phyloP scores from a whole-genome alignment of 2,797 vertebrate genomes.

The Ceryle rudis region DNA sequence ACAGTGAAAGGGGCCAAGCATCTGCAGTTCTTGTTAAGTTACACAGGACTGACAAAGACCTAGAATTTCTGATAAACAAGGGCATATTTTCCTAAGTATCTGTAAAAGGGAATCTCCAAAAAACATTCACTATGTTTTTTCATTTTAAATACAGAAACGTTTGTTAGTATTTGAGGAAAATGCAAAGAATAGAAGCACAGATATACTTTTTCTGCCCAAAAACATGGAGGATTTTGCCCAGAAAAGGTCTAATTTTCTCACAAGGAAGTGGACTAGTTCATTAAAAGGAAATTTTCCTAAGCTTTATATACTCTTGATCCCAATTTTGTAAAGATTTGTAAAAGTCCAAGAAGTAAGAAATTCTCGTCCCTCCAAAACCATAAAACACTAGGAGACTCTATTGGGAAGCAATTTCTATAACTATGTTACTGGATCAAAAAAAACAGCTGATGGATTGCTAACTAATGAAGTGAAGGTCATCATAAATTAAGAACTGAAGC shows the following conservation, averaged over 20 bases:
- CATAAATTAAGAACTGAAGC: not conserved
- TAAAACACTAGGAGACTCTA: not conserved
- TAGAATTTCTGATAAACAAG: not conserved
- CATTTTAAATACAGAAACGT: not conserved
- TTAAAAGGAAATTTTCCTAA: not conserved
- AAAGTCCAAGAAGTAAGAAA: not conserved
- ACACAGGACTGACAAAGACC: not conserved
- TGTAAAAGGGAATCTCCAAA: not conserved
- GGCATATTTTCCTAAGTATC: not conserved
- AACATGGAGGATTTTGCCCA: not conserved
- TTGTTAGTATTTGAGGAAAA: not conserved
- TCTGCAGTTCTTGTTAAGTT: not conserved
- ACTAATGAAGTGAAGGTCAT: not conserved
- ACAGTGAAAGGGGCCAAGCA: not conserved
- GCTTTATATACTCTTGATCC: not conserved
- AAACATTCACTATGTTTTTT: not conserved
- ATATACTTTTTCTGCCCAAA: not conserved
- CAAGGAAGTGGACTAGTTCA: not conserved
- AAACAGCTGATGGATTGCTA: not conserved
- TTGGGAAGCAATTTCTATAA: not conserved
- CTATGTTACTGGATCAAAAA: not conserved
- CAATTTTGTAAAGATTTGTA: not conserved
- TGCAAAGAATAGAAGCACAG: not conserved
- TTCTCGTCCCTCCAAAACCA: not conserved
- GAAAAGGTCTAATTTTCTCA: not conserved